A percentile compares a stretch with the other conserved stretches of the same genome.
Conservation (phyloP, 2,113 vertebrate genomes). For the Antechinus flavipes region DNA sequence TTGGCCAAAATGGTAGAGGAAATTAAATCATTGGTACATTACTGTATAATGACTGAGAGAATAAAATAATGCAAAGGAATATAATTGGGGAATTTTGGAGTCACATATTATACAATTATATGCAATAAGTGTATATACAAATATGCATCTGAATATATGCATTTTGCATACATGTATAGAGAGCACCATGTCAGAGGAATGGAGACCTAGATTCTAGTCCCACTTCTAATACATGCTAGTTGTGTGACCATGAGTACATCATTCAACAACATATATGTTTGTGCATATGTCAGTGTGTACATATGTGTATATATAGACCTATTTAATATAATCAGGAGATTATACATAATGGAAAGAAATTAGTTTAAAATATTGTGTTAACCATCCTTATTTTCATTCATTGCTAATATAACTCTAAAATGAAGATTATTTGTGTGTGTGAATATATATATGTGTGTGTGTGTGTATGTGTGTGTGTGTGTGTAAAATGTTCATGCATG, state of each 20-base stretch:
- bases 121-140: background rate
- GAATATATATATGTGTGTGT: too few relatives aligned
- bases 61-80: background rate
- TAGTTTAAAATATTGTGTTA: background rate
- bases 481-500: background rate
- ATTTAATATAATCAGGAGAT: background rate
- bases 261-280: background rate
- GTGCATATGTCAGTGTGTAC: background rate
- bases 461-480: too few relatives aligned
- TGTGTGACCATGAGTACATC: background rate
- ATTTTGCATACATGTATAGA: background rate
- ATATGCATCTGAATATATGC: background rate
- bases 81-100: background rate
- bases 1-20: background rate
- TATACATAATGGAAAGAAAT: background rate
- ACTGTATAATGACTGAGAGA: background rate
- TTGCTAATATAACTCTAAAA: background rate
- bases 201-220: background rate
- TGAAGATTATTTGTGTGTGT: background rate
- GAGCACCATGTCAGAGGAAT: background rate
- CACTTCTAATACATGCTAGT: background rate
- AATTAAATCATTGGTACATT: background rate
- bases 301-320: background rate
- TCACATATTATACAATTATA: background rate
- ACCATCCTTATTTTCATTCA: background rate